Conservation (phyloP, 2,113 vertebrate species). For the Sorex fumeus region DNA sequence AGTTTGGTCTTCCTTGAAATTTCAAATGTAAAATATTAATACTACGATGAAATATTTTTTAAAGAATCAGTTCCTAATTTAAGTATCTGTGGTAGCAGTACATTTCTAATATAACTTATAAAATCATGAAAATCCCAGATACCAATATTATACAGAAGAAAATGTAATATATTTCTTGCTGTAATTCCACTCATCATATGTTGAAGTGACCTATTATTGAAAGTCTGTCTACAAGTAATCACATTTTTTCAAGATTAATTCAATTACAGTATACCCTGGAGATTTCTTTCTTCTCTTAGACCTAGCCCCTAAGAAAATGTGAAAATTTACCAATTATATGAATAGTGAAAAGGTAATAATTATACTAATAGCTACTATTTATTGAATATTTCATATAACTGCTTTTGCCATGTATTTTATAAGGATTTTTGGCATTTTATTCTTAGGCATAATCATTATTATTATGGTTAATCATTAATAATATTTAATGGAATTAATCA, state of each 20-base stretch:
- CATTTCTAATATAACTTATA: background rate
- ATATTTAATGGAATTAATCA: no score
- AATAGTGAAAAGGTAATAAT: background rate
- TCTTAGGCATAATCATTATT: background rate
- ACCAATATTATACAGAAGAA: background rate
- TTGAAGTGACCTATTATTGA: constrained; percentile 46
- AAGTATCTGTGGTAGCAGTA: background rate
- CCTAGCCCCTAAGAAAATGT: background rate
- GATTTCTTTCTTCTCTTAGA: constrained; percentile 32
- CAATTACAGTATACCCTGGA: constrained; percentile 54
- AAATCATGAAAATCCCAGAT: background rate
- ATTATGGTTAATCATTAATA: no score
- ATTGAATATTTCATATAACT: background rate
- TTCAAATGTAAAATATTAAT: background rate
- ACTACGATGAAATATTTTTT: background rate
- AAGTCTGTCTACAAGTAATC: background rate
- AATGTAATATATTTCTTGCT: background rate
- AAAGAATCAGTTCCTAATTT: constrained; percentile 15
- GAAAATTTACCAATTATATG: constrained; percentile 3
- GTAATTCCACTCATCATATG: background rate
- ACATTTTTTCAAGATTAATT: constrained; percentile 64
- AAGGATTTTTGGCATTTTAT: constrained; percentile 33
- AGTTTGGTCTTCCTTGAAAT: background rate
- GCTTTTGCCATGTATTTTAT: background rate
- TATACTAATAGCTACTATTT: constrained; percentile 45